A percentile compares a stretch with the other conserved stretches of the same genome.
phyloP scores from a whole-genome alignment of 2,113 vertebrate species.

The Ibidorhyncha struthersii region DNA sequence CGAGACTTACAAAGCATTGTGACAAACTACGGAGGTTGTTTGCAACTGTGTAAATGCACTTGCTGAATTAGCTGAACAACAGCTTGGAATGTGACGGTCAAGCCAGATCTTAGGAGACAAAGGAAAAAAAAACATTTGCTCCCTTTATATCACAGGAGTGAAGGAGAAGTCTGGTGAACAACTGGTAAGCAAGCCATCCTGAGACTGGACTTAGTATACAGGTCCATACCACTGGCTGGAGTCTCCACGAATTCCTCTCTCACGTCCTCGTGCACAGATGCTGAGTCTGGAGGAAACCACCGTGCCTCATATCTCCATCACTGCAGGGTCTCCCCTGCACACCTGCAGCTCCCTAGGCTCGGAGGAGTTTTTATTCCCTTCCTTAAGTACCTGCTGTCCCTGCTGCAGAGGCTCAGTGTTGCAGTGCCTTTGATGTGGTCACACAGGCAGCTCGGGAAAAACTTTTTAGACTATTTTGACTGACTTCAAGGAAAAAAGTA shows the following conservation, averaged over 20 bases:
- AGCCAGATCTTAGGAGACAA: background rate
- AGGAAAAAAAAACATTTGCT: background rate
- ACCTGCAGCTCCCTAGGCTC: background rate
- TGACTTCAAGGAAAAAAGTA: background rate
- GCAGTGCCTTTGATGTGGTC: background rate
- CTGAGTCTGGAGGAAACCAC: background rate
- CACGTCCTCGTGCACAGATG: background rate
- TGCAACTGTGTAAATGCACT: background rate
- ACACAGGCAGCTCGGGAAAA: background rate
- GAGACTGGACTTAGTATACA: background rate
- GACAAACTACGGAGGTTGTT: background rate
- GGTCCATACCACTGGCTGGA: background rate
- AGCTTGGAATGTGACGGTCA: background rate
- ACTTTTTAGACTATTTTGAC: background rate
- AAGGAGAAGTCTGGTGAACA: background rate
- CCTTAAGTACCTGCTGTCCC: background rate
- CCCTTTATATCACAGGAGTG: background rate
- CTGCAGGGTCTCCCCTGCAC: background rate
- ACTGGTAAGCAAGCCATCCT: background rate
- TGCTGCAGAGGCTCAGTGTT: background rate
- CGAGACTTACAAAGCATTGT: background rate
- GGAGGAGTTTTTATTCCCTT: background rate
- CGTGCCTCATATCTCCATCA: rapidly evolving
- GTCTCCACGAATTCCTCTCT: background rate
- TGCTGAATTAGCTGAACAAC: background rate